These are phyloP conservation scores for Himalopsyche anomala DNA, from an alignment of 2,888 invertebrate species.

Conservation along the genomic window DNA sequence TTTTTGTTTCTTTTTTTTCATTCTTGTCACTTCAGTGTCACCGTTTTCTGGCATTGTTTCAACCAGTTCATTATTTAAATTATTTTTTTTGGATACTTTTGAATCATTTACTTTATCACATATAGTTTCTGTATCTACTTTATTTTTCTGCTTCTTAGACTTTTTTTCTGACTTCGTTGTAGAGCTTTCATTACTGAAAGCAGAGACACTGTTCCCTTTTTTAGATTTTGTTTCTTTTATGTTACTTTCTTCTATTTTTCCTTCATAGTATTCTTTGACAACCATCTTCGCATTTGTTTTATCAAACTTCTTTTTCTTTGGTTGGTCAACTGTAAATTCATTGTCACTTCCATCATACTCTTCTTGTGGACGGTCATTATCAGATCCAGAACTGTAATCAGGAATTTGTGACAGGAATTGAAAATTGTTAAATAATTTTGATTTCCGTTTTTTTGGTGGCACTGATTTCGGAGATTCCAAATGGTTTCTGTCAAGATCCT, in stretches of 20 bases:
- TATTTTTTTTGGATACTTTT: background rate
- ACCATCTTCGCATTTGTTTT: slow-evolving; percentile 47
- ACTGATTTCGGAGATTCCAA: slow-evolving; percentile 59
- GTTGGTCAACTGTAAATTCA: slow-evolving; percentile 28
- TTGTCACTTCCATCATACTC: slow-evolving; percentile 44
- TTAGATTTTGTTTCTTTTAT: slow-evolving; percentile 16
- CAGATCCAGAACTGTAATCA: slow-evolving; percentile 53
- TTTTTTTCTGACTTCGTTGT: slow-evolving; percentile 10
- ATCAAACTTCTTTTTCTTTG: slow-evolving; percentile 38
- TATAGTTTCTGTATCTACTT: background rate
- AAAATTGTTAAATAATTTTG: slow-evolving; percentile 62
- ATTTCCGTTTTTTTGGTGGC: slow-evolving; percentile 53
- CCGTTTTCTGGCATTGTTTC: background rate
- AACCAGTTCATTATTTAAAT: background rate
- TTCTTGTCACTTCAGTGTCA: slow-evolving; percentile 41
- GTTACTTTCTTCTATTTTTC: slow-evolving; percentile 48
- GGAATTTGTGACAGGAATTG: slow-evolving; percentile 58
- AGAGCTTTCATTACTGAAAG: background rate
- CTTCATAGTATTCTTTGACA: slow-evolving; percentile 60
- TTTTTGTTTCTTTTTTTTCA: slow-evolving; percentile 50
- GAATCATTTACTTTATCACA: background rate
- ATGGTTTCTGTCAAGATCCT: slow-evolving; percentile 31
- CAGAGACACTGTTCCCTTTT: background rate
- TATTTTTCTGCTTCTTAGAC: slow-evolving; percentile 8
- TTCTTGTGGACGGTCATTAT: slow-evolving; percentile 41